A percentile compares a stretch with the other conserved stretches of the same genome.
Evolutionary conservation across 1,140 invertebrate genomes (phyloP).

Genomic region (Drosophila parabipectinata): DNA sequence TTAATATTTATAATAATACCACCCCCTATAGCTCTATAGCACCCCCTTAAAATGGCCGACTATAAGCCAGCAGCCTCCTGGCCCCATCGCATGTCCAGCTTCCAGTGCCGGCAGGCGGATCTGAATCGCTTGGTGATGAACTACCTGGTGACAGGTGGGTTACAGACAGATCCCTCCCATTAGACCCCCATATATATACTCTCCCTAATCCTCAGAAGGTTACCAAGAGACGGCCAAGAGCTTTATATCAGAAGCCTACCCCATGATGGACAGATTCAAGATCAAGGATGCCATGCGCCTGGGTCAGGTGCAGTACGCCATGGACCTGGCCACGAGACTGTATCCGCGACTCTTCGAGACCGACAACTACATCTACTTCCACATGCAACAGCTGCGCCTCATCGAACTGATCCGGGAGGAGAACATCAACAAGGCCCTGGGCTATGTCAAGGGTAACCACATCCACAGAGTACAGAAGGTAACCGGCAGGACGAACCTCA

Average conservation of each 20-base stretch:
- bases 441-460: constrained; percentile 17
- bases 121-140: constrained; percentile 62
- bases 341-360: constrained; percentile 51
- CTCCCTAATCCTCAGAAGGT: constrained; percentile 32
- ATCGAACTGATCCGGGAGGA: constrained; percentile 56
- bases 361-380: constrained; percentile 69
- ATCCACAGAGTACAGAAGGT: too few species aligned
- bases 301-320: constrained; percentile 57
- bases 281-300: constrained; percentile 42
- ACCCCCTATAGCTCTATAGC: constrained; percentile 14
- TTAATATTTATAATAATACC: background rate
- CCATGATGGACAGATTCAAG: constrained; percentile 25
- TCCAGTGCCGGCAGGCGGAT: constrained; percentile 51
- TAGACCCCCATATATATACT: too few species aligned
- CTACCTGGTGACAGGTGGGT: constrained; percentile 54
- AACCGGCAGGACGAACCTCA: too few species aligned
- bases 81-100: constrained; percentile 62
- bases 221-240: constrained; percentile 55
- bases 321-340: constrained; percentile 60
- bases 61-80: constrained; percentile 20
- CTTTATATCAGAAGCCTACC: constrained; percentile 35
- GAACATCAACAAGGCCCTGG: constrained; percentile 15
- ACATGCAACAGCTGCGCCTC: constrained; percentile 67
- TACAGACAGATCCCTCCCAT: too few species aligned
- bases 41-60: constrained; percentile 40